Percentiles rank a stretch among this genome's conserved stretches.
Evolutionary conservation across 2,797 vertebrate genomes (phyloP).

Genomic region (Austrolebias charrua): DNA sequence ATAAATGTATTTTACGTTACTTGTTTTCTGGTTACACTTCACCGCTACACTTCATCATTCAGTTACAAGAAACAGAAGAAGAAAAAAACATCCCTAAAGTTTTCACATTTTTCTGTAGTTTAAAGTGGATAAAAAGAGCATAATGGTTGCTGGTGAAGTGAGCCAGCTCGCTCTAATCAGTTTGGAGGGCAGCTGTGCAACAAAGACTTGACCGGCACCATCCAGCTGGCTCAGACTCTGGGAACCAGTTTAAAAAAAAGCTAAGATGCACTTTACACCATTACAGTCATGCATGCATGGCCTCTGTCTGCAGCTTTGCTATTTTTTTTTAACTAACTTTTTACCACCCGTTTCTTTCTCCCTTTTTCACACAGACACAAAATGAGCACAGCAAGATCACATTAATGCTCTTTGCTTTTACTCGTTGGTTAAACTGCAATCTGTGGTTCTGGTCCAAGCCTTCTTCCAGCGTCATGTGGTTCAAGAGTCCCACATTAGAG

Average conservation of each 20-base stretch:
- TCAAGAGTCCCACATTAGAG: slow-evolving; percentile 79
- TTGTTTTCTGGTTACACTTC: background rate
- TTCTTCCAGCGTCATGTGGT: slow-evolving; percentile 72
- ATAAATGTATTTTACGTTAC: slow-evolving; percentile 8
- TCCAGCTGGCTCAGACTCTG: slow-evolving; percentile 80
- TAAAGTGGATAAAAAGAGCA: slow-evolving; percentile 50
- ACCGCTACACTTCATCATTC: slow-evolving; percentile 19
- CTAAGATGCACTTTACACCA: slow-evolving; percentile 68
- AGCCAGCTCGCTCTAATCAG: slow-evolving; percentile 76
- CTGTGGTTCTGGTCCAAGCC: slow-evolving; percentile 67
- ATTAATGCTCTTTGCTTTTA: slow-evolving; percentile 51
- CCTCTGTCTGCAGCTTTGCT: slow-evolving; percentile 17
- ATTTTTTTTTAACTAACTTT: slow-evolving; percentile 9
- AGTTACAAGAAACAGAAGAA: slow-evolving; percentile 22
- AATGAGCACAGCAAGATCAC: slow-evolving; percentile 41
- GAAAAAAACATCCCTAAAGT: slow-evolving; percentile 32
- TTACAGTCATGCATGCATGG: slow-evolving; percentile 48
- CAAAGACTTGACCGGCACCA: slow-evolving; percentile 63
- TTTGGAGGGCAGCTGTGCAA: slow-evolving; percentile 78
- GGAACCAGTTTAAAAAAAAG: slow-evolving; percentile 69
- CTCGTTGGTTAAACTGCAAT: slow-evolving; percentile 68
- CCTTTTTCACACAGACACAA: slow-evolving; percentile 33
- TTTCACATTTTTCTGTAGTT: slow-evolving; percentile 55
- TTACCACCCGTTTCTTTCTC: slow-evolving; percentile 22
- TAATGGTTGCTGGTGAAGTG: slow-evolving; percentile 58